Evolutionary conservation across 2,113 vertebrate genomes (phyloP).

Genomic region (Saguinus imperator): DNA sequence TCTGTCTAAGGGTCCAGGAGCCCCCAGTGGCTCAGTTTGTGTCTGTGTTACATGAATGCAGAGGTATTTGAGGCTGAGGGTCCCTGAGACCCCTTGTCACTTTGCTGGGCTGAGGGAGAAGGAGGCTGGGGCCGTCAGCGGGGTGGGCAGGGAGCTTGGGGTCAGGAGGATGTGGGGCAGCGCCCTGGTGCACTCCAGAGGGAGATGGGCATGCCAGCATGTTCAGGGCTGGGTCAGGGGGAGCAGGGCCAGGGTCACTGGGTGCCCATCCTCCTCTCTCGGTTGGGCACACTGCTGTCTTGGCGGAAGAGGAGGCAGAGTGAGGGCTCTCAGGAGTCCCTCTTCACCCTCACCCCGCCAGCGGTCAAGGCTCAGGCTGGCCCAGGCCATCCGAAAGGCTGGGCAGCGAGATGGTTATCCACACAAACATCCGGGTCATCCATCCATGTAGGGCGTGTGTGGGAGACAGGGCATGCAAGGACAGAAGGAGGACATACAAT

Average conservation of each 20-base stretch:
- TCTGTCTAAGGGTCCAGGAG: neutral
- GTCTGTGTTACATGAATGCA: accelerated
- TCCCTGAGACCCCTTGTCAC: neutral
- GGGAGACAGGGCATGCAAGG: neutral
- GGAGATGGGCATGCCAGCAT: no score
- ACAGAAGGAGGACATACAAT: neutral
- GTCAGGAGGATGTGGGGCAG: neutral
- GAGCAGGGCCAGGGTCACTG: neutral
- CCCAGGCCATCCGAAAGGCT: neutral
- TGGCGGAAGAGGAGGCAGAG: neutral
- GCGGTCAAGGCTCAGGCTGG: neutral
- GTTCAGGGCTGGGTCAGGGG: neutral
- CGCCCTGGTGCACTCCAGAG: neutral
- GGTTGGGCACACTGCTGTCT: neutral
- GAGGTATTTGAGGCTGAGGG: neutral
- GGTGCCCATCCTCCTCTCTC: neutral
- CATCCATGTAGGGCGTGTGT: neutral
- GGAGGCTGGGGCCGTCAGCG: neutral
- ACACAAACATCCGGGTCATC: neutral
- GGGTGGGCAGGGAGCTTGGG: neutral
- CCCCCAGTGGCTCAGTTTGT: neutral
- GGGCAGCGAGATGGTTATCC: neutral
- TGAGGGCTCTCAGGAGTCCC: neutral
- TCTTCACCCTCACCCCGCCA: no score
- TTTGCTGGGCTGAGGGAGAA: neutral